Evolutionary conservation across 37 sponge, comb jelly and placozoan genomes (phyloP).

Genomic region (Haliclona indistincta): DNA sequence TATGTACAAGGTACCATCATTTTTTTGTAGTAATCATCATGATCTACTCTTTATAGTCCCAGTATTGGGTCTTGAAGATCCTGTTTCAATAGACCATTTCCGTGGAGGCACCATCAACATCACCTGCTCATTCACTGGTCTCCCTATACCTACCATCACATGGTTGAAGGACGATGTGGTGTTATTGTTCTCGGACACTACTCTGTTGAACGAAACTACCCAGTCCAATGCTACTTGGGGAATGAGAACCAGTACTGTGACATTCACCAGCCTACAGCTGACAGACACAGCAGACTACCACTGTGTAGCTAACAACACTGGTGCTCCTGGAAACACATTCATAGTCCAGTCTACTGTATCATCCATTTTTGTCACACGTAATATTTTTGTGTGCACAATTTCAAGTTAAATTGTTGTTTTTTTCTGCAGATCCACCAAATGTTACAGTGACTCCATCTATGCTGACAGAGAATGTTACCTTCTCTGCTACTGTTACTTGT

Average conservation of each 20-base stretch:
- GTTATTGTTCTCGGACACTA: not conserved
- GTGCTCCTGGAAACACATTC: constrained; percentile 9
- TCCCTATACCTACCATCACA: not conserved
- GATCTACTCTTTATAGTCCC: not conserved
- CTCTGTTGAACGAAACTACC: not conserved
- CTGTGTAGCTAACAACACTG: constrained; percentile 17
- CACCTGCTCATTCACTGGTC: not conserved
- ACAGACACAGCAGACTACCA: not conserved
- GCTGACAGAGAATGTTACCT: constrained; percentile 4
- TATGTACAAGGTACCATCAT: constrained; percentile 2
- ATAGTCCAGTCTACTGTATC: not conserved
- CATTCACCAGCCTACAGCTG: not conserved
- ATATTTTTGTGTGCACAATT: not conserved
- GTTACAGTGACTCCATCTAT: not conserved
- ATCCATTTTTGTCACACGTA: constrained; percentile 9
- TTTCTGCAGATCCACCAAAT: constrained; percentile 8
- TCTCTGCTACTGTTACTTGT: constrained; percentile 3
- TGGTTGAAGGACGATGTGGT: not conserved
- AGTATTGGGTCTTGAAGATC: not conserved
- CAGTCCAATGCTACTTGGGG: not conserved
- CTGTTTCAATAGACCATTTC: constrained; percentile 3
- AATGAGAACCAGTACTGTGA: not conserved
- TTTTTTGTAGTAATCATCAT: not conserved
- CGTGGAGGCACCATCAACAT: constrained; percentile 11
- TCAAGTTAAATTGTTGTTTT: not conserved